phyloP scores from a whole-genome alignment of 2,888 invertebrate species.

The Imbricaverruca yamaguchii region DNA sequence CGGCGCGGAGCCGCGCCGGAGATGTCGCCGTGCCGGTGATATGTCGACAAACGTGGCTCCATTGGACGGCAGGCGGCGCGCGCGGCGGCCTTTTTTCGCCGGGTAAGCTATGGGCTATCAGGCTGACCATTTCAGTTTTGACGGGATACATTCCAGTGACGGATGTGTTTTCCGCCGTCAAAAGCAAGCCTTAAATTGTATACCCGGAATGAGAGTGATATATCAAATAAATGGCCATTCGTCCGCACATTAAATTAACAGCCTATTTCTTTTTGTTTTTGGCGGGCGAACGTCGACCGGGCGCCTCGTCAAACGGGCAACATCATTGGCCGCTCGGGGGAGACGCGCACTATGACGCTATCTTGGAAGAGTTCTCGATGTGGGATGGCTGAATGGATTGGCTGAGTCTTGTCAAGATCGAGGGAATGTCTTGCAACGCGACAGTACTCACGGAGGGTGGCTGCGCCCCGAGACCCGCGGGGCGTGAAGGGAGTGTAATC shows the following conservation, averaged over 20 bases:
- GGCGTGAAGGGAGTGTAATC: no score
- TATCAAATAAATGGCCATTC: constrained; percentile 1
- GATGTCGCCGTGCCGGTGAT: neutral
- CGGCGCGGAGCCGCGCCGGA: neutral
- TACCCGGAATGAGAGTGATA: constrained; percentile 16
- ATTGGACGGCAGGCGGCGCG: neutral
- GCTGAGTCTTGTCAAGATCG: no score
- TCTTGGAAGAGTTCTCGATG: no score
- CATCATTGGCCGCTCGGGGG: no score
- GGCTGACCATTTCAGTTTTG: constrained; percentile 19
- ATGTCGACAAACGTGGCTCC: neutral
- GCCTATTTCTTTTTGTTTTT: constrained; percentile 13
- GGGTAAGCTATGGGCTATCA: neutral
- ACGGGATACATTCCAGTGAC: neutral
- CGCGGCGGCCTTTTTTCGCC: neutral
- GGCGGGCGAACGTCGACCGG: no score
- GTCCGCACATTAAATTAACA: constrained; percentile 19
- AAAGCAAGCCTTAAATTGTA: constrained; percentile 16
- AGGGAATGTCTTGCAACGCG: no score
- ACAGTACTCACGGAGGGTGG: no score
- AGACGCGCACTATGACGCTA: no score
- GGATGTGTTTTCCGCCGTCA: constrained; percentile 20
- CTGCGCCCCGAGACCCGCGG: no score
- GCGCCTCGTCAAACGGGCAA: no score
- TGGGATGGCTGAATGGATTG: no score